Evolutionary conservation across 2,888 invertebrate species (phyloP), one percentile per base, ranked within the genome.

Genomic region (Mystacides longicornis): DNA sequence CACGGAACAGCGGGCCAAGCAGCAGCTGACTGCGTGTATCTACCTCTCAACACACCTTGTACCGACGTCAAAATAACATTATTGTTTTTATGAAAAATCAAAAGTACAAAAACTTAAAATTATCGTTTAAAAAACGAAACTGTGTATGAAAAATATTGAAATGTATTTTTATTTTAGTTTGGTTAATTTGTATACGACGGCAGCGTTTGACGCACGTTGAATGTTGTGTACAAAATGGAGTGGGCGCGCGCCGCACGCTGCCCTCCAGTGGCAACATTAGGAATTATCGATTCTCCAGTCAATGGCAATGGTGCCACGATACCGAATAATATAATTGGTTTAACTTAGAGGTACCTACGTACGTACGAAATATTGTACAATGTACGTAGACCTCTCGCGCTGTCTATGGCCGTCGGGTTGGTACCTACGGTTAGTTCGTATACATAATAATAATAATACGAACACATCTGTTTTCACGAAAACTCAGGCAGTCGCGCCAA

Each of bases 1-100:
- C 76, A 77, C 80, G 80, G 77, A 81, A 79, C 80, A 77, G 80
- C 79, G 81, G 80, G 81, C 77, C 75, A 81, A 81, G 81, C 81
- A 81, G 81, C 82, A 81, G 81, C 81, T 81, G 82, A 82, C 81
- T 81, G 71, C 70, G 69, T 55, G 58, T 53, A 49, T n/a, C n/a
- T n/a, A n/a, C 70, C 68, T 23, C 45, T 49, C 51, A 52, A 53
- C 27, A 37, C 50, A 48, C 51, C 49, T 57, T 59, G 16, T n/a
- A 57, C 61, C 27, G 65, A 67, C 65, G 72, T 65, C 64, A 67
- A 69, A 63, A n/a, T n/a, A 62, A 64, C 71, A 64, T 71, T 75
- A 67, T 52, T 23, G 20, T 42, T 49, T 54, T 54, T 3, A 21
- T 5, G 14, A 3, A 16, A 22, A 37, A 23, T 22, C 7, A 50